Evolutionary conservation across 1,140 invertebrate species (phyloP), one percentile per base, ranked within the genome.

Genomic region (Odontomachus brunneus): DNA sequence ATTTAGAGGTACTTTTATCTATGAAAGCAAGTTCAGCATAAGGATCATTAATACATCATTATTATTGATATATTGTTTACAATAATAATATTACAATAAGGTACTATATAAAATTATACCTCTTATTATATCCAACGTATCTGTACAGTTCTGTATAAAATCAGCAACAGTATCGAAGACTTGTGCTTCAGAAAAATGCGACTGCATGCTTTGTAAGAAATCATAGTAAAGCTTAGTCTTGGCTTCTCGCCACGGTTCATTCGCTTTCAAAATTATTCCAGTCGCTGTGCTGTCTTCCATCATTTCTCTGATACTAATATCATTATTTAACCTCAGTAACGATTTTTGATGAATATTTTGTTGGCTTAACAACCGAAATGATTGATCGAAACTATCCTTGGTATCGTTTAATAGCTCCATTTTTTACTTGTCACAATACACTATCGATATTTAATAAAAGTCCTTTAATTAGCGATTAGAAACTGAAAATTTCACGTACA

Each of bases 171-270:
- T 94, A 48, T 96, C 95, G 63, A 96, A 95, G 12, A 95, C 90
- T 81, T 96, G 95, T 15, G 93, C 86, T 48, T 94, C 94, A 26
- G 94, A 93, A 3, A 92, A 91, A 57, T 95, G 94, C 0, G 91
- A 85, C 67, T 96, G 96, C 4, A 96, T 88, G 15, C 95, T 94
- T 71, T 96, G 95, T 62, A 95, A 92, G 84, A 96, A 96, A 69
- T 96, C 95, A 17, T 94, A 91, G 84, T 95, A 96, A 2, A 96
- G 91, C 62, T 94, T 94, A 29, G 95, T 93, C 9, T 94, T 91
- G 19, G 94, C 93, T 67, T 93, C 92, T 48, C 93, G 92, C 94
- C 94, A 95, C 17, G 94, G 94, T 62, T 94, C 91, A 19, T 92
- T 91, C 0, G 90, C 85, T 87, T 94, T 94, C 49, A 95, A 88